Base-by-base conservation (phyloP, 2,113 vertebrate species). In the Podarcis muralis region DNA sequence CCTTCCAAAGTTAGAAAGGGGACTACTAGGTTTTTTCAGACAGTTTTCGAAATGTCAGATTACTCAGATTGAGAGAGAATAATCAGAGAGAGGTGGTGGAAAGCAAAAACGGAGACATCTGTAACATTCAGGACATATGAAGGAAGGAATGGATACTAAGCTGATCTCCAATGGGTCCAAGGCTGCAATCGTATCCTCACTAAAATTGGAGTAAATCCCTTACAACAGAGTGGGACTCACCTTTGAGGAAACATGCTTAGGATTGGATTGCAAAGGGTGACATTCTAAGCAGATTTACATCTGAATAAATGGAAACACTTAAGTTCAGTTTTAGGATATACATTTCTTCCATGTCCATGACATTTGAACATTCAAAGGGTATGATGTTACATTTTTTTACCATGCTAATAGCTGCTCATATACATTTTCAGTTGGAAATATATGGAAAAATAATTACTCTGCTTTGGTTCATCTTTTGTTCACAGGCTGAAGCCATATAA, bases 101-200 rank as follows among this genome's bases (percentile, higher is more conserved):
- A 82, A 62, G 11, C 35, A 66, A 40, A 82, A 66, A 6, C 27
- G 27, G 83, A 69, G 81, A 91, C 81, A 79, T 32, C 65, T 92
- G 35, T 40, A 79, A 87, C 92, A 89, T 66, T 9, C n/a, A 65
- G 32, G 81, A 43, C 22, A 37, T 37, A 35, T 12, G 18, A 40
- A 68, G 15, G 37, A 83, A 18, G 32, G 69, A 83, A 69, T 6
- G 30, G 12, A 13, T 32, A 62, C 25, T 59, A 23, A 62, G 43
- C 62, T 68, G 35, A 69, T 43, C 35, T 83, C 65, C 30, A 16
- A 69, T 66, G 59, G 48, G 66, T 75, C 69, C 23, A 84, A 74
- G 22, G 22, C 30, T 84, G n/a, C 5, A 84, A 59, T 74, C 12
- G n/a, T 57, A 59, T 59, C 30, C 6, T 3, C 18, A 74, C 20